These are phyloP conservation scores for Lasioglossum figueresi DNA, from an alignment of 2,888 invertebrate species.

Conservation along the genomic window DNA sequence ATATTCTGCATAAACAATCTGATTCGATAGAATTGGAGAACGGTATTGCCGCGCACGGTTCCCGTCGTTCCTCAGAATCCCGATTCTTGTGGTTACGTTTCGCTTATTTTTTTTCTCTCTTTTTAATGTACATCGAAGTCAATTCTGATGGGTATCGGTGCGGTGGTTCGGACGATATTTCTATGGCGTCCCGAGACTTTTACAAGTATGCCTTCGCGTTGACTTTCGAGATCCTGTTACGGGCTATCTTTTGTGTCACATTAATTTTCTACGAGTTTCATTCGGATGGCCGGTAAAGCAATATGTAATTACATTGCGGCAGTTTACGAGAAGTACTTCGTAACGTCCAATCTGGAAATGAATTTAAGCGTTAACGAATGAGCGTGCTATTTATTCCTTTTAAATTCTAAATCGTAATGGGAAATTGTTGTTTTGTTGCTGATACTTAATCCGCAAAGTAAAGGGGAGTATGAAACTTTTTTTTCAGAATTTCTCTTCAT, in stretches of 20 bases:
- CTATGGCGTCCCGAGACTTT: not conserved
- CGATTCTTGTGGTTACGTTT: slow-evolving; percentile 25
- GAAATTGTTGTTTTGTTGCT: not conserved
- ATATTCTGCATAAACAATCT: slow-evolving; percentile 73
- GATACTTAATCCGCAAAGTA: not conserved
- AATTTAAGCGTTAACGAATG: not conserved
- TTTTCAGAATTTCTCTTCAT: not conserved
- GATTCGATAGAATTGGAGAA: slow-evolving; percentile 66
- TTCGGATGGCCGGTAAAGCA: not conserved
- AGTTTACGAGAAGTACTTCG: not conserved
- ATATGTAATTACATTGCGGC: not conserved
- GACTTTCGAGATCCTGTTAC: not conserved
- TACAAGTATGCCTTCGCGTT: not conserved
- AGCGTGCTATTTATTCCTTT: not conserved
- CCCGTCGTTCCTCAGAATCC: slow-evolving; percentile 23
- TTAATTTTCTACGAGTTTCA: not conserved
- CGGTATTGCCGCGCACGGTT: slow-evolving; percentile 14
- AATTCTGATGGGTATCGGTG: not conserved
- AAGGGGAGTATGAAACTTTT: not conserved
- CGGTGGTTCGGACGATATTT: not conserved
- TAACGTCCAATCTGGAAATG: not conserved
- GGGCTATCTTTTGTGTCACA: not conserved
- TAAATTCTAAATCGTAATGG: not conserved
- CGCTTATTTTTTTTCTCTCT: not conserved
- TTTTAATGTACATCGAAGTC: slow-evolving; percentile 20